phyloP scores from a whole-genome alignment of 2,888 invertebrate genomes.

The Drosophila setosimentum region DNA sequence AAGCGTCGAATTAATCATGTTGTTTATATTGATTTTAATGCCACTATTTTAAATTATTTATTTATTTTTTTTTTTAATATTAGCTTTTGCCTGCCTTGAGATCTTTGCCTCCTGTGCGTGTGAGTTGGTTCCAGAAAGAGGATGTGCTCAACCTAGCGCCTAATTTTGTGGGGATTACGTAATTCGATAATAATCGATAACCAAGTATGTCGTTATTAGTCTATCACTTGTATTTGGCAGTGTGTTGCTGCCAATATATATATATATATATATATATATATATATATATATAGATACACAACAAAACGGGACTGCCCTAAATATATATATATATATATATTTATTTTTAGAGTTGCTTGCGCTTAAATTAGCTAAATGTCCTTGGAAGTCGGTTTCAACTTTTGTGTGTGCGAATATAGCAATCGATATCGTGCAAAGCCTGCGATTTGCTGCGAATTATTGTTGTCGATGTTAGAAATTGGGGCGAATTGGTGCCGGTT shows the following conservation, averaged over 20 bases:
- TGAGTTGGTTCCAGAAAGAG: slow-evolving; percentile 9
- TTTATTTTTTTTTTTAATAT: background rate
- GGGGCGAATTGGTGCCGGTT: background rate
- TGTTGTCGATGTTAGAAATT: background rate
- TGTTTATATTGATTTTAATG: slow-evolving; percentile 10
- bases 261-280: background rate
- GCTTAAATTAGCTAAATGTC: slow-evolving; percentile 59
- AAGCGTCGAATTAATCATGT: slow-evolving; percentile 21
- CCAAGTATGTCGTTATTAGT: slow-evolving; percentile 28
- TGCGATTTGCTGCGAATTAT: slow-evolving; percentile 1
- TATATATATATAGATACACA: slow-evolving; percentile 20
- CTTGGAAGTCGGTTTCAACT: slow-evolving; percentile 40
- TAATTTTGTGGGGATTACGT: background rate
- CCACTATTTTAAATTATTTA: slow-evolving; percentile 9
- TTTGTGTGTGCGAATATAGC: slow-evolving; percentile 39
- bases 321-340: slow-evolving; percentile 22
- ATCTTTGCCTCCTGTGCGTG: slow-evolving; percentile 34
- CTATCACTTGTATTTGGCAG: slow-evolving; percentile 69
- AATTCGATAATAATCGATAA: background rate
- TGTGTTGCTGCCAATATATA: slow-evolving; percentile 46
- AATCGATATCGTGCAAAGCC: slow-evolving; percentile 25
- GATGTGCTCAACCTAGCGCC: slow-evolving; percentile 16
- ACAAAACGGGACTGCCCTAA: slow-evolving; percentile 37
- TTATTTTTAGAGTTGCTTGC: slow-evolving; percentile 30
- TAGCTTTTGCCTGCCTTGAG: slow-evolving; percentile 36